Percentiles rank a stretch among this genome's conserved stretches.
Conservation (phyloP, 2,797 vertebrate genomes). For the Carapus acus region DNA sequence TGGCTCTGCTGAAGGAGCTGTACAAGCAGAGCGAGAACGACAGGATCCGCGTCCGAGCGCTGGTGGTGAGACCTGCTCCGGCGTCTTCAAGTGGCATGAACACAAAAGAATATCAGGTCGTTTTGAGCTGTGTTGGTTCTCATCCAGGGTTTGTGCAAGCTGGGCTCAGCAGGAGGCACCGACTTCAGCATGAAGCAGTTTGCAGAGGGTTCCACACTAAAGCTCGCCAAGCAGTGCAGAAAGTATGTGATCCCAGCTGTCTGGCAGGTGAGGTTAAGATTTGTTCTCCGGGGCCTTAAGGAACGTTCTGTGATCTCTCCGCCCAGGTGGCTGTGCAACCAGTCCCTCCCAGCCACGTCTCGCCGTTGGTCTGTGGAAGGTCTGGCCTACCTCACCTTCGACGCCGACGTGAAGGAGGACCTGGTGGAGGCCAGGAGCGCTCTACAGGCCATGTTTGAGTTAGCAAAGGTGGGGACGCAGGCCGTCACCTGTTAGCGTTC, state of each 20-base stretch:
- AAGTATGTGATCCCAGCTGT: slow-evolving; percentile 75
- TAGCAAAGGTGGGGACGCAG: slow-evolving; percentile 79
- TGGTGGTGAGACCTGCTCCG: slow-evolving; percentile 80
- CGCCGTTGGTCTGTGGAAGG: slow-evolving; percentile 96
- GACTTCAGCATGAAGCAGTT: slow-evolving; percentile 99
- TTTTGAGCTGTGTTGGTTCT: slow-evolving; percentile 9
- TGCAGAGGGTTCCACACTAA: slow-evolving; percentile 94
- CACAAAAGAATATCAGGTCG: slow-evolving; percentile 15
- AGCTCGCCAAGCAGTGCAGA: slow-evolving; percentile 94
- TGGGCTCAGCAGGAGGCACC: slow-evolving; percentile 93
- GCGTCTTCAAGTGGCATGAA: slow-evolving; percentile 4
- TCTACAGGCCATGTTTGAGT: slow-evolving; percentile 87
- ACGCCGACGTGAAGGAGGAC: slow-evolving; percentile 96
- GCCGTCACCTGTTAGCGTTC: no score
- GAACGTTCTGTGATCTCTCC: slow-evolving; percentile 13
- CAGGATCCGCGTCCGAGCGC: slow-evolving; percentile 89
- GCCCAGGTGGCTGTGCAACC: slow-evolving; percentile 91
- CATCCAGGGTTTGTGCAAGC: slow-evolving; percentile 88
- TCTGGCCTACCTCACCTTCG: slow-evolving; percentile 96
- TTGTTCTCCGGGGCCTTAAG: slow-evolving; percentile 13
- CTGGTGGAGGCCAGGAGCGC: slow-evolving; percentile 87
- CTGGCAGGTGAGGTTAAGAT: neutral
- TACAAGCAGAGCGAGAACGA: slow-evolving; percentile 94
- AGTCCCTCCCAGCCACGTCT: slow-evolving; percentile 76
- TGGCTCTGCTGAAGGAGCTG: slow-evolving; percentile 91